A percentile compares a stretch with the other conserved stretches of the same genome.
Evolutionary conservation across 2,797 vertebrate species (phyloP).

Genomic region (Thunnus albacares): DNA sequence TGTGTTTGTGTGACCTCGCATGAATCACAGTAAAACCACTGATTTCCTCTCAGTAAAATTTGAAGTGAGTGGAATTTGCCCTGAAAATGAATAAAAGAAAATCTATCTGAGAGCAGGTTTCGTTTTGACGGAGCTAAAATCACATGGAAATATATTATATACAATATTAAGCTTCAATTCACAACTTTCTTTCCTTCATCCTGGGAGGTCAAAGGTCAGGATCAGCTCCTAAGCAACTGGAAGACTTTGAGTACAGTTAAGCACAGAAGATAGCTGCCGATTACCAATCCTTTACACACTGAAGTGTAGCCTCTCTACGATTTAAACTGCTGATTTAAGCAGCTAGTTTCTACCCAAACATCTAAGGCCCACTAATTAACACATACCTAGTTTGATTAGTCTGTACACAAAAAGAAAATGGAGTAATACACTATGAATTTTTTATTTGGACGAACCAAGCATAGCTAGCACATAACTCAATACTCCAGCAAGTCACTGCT

Average conservation of each 20-base stretch:
- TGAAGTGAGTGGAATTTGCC: background rate
- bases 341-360: too few relatives aligned
- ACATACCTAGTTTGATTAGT: too few relatives aligned
- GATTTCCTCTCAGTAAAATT: background rate
- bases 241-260: background rate
- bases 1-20: conserved; percentile 8
- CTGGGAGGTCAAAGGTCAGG: background rate
- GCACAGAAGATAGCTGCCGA: background rate
- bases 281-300: background rate
- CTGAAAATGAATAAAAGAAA: background rate
- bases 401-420: too few relatives aligned
- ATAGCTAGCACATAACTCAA: too few relatives aligned
- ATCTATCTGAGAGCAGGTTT: background rate
- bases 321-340: too few relatives aligned
- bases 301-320: background rate
- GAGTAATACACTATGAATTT: too few relatives aligned
- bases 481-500: too few relatives aligned
- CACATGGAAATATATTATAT: background rate
- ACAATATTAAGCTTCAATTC: background rate
- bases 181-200: background rate
- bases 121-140: background rate
- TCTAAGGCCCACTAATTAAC: too few relatives aligned
- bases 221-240: background rate
- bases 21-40: background rate
- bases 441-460: too few relatives aligned